Conservation (phyloP, 2,888 invertebrate species). For the Clunio marinus region DNA sequence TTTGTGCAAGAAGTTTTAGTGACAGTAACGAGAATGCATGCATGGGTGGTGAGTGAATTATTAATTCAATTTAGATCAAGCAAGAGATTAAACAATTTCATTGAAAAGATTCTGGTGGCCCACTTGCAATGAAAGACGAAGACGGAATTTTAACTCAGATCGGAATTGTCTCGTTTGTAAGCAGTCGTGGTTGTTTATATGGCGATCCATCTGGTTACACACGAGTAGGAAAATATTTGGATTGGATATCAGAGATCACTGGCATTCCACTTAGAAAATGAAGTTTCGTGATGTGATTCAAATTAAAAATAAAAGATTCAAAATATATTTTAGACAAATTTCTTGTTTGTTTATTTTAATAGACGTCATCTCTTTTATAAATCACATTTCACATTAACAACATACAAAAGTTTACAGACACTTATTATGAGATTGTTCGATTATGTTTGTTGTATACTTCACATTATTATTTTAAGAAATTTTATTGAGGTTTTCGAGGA, state of each 20-base stretch:
- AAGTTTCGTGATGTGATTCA: constrained; percentile 23
- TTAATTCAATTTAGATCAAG: too few species aligned
- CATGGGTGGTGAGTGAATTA: constrained; percentile 36
- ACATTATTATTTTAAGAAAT: background rate
- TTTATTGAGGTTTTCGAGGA: too few species aligned
- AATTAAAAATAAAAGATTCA: background rate
- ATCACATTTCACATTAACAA: too few species aligned
- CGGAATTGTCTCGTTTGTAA: constrained; percentile 42
- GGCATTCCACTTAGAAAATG: constrained; percentile 36
- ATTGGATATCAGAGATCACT: constrained; percentile 41
- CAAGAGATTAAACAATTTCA: too few species aligned
- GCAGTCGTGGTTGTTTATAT: constrained; percentile 40
- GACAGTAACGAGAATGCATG: constrained; percentile 40
- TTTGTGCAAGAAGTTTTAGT: constrained; percentile 41
- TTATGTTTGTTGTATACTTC: too few species aligned
- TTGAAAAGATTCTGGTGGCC: constrained; percentile 41
- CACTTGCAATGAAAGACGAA: constrained; percentile 40
- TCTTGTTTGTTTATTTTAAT: background rate
- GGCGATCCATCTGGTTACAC: constrained; percentile 42
- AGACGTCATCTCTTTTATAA: background rate
- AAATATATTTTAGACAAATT: background rate
- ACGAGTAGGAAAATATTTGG: constrained; percentile 40
- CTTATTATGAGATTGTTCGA: background rate
- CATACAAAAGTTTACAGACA: background rate
- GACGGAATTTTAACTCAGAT: constrained; percentile 40